phyloP scores from a whole-genome alignment of 2,113 vertebrate genomes.

The Channa argus region DNA sequence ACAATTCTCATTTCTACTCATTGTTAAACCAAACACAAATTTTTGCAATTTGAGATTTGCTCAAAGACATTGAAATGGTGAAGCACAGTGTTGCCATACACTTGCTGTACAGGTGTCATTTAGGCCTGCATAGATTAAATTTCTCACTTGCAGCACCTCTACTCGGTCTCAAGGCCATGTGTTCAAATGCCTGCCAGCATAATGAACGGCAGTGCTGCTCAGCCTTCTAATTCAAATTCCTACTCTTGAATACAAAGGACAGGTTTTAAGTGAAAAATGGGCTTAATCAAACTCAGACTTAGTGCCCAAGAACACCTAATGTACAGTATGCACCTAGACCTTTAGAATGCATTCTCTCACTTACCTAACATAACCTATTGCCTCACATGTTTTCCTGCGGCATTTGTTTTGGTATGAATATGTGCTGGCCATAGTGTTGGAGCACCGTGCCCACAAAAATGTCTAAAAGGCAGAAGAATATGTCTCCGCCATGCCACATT shows the following conservation, averaged over 20 bases:
- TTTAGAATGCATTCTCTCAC: background rate
- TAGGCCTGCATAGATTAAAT: conserved; percentile 9
- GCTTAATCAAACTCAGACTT: conserved; percentile 36
- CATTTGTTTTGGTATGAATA: conserved; percentile 5
- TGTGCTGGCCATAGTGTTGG: conserved; percentile 20
- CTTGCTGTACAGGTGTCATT: conserved; percentile 33
- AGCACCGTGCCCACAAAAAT: conserved; percentile 57
- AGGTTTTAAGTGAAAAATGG: conserved; percentile 1
- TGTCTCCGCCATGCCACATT: conserved; percentile 57
- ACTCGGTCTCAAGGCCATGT: conserved; percentile 36
- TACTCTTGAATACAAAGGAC: conserved; percentile 11
- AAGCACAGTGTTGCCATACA: background rate
- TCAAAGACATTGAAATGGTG: background rate
- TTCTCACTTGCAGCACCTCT: conserved; percentile 23
- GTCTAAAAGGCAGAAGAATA: conserved; percentile 43
- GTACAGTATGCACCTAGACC: background rate
- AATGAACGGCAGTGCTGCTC: conserved; percentile 29
- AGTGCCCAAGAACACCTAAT: background rate
- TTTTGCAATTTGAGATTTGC: conserved; percentile 1
- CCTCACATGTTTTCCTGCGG: conserved; percentile 1
- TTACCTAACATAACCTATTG: conserved; percentile 33
- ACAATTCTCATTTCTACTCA: background rate
- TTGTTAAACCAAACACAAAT: conserved; percentile 3
- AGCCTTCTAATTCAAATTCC: conserved; percentile 26
- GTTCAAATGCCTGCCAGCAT: conserved; percentile 31